phyloP scores from a whole-genome alignment of 2,113 vertebrate genomes.

The Halcyon malimbica region DNA sequence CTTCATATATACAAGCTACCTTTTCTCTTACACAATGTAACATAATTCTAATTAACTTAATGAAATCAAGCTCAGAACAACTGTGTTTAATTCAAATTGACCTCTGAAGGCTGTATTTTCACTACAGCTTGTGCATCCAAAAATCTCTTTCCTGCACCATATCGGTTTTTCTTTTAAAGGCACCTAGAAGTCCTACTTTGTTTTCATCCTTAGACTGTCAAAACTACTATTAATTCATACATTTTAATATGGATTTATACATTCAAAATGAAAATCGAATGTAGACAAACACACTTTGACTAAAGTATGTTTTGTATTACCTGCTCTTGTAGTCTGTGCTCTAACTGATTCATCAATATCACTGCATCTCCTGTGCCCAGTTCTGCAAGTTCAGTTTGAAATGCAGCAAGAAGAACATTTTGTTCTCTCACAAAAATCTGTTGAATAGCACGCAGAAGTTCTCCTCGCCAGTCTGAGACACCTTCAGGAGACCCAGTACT shows the following conservation, averaged over 20 bases:
- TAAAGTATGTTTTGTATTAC: slow-evolving; percentile 64
- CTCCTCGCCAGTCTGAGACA: slow-evolving; percentile 84
- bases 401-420: slow-evolving; percentile 78
- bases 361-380: slow-evolving; percentile 81
- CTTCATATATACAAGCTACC: not conserved
- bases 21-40: not conserved
- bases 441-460: slow-evolving; percentile 86
- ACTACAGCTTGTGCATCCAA: not conserved
- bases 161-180: not conserved
- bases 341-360: slow-evolving; percentile 83
- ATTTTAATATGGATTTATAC: not conserved
- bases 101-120: not conserved
- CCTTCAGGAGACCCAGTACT: slow-evolving; percentile 50
- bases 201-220: not conserved
- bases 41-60: not conserved
- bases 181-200: not conserved
- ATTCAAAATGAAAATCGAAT: not conserved
- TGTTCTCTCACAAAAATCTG: slow-evolving; percentile 85
- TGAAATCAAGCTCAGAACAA: not conserved
- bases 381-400: slow-evolving; percentile 82
- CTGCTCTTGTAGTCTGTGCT: slow-evolving; percentile 87
- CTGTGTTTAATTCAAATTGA: not conserved
- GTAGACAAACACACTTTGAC: not conserved
- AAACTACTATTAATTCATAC: not conserved
- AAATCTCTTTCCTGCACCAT: not conserved